A percentile compares a stretch with the other conserved stretches of the same genome.
Conservation (phyloP, 2,797 vertebrate genomes). For the Acanthiza pusilla region DNA sequence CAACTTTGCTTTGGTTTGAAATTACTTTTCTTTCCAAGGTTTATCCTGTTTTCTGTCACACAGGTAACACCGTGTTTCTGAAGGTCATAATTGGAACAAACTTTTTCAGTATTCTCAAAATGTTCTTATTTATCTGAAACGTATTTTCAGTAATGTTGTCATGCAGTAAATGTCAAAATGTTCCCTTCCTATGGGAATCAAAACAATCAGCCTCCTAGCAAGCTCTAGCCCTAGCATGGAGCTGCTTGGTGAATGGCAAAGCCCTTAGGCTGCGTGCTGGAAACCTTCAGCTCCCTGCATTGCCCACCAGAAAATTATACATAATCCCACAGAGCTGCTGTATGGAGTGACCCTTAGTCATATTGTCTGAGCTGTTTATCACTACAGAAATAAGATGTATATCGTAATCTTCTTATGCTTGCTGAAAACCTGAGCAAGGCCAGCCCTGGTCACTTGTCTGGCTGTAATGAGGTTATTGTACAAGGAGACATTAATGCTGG, state of each 20-base stretch:
- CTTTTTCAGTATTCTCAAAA: background rate
- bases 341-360: constrained; percentile 57
- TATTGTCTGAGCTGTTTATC: constrained; percentile 55
- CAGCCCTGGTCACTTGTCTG: constrained; percentile 26
- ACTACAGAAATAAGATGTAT: constrained; percentile 49
- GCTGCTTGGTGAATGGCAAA: background rate
- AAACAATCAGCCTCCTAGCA: background rate
- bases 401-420: constrained; percentile 62
- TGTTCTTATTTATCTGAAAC: background rate
- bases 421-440: background rate
- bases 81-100: background rate
- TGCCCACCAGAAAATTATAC: background rate
- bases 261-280: background rate
- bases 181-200: background rate
- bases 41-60: background rate
- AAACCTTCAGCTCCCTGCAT: background rate
- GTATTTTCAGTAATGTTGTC: background rate
- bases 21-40: background rate
- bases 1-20: background rate
- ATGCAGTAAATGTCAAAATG: background rate
- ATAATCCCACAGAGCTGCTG: background rate
- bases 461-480: constrained; percentile 32
- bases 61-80: background rate
- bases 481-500: background rate
- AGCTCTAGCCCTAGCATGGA: background rate